A percentile compares a stretch with the other conserved stretches of the same genome.
Conservation (phyloP, 2,888 invertebrate species). For the Odontomyia ornata region DNA sequence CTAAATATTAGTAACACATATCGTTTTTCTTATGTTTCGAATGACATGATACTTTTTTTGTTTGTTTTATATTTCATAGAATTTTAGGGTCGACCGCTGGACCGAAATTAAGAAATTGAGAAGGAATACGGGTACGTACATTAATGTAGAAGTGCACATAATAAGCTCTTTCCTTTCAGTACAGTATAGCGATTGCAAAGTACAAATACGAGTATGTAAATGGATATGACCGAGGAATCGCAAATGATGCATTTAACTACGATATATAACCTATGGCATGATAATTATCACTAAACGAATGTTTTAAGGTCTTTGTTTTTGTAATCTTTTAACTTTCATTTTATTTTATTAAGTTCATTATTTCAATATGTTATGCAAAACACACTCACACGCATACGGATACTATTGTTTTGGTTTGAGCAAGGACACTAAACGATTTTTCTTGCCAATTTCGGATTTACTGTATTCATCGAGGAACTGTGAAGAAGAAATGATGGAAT, state of each 20-base stretch:
- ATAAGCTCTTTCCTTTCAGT: background rate
- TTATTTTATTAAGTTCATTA: background rate
- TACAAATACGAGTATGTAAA: background rate
- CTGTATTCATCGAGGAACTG: slow-evolving; percentile 63
- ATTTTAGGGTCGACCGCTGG: slow-evolving; percentile 25
- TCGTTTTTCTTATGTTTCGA: slow-evolving; percentile 41
- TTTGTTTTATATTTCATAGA: background rate
- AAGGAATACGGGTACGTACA: background rate
- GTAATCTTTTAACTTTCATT: slow-evolving; percentile 13
- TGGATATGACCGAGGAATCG: background rate
- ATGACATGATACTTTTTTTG: slow-evolving; percentile 5
- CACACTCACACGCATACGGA: no score
- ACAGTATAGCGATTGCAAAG: background rate
- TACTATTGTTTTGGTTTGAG: slow-evolving; percentile 52
- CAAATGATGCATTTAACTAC: background rate
- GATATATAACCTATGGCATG: slow-evolving; percentile 41
- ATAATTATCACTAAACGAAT: slow-evolving; percentile 36
- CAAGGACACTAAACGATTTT: slow-evolving; percentile 60
- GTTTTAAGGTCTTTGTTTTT: slow-evolving; percentile 26
- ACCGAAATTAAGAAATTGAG: slow-evolving; percentile 11
- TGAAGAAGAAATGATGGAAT: background rate
- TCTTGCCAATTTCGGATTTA: slow-evolving; percentile 61
- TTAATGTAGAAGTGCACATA: background rate
- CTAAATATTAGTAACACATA: slow-evolving; percentile 51
- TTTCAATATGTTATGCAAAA: slow-evolving; percentile 1